Conservation (phyloP, 2,888 invertebrate species). For the Phortica okadai region DNA sequence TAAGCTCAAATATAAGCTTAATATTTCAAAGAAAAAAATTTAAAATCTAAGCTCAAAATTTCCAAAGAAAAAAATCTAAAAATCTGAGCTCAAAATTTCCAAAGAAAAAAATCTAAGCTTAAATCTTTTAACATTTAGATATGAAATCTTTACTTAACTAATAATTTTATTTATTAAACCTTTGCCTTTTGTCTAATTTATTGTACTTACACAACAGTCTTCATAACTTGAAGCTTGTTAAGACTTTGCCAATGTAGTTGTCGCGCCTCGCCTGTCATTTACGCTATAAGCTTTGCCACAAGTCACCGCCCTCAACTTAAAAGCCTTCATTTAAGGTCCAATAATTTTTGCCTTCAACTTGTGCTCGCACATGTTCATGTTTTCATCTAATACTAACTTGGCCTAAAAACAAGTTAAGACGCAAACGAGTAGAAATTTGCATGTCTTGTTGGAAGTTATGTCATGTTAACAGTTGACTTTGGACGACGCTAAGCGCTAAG, state of each 20-base stretch:
- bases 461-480: slow-evolving; percentile 70
- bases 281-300: neutral
- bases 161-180: too few relatives aligned
- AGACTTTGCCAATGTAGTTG: neutral
- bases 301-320: neutral
- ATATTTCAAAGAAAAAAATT: too few relatives aligned
- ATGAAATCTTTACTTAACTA: too few relatives aligned
- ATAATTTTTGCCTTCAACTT: slow-evolving; percentile 59
- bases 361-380: slow-evolving; percentile 18
- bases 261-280: neutral
- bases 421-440: slow-evolving; percentile 52
- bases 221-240: neutral
- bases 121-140: too few relatives aligned
- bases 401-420: neutral
- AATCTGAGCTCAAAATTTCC: too few relatives aligned
- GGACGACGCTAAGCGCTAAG: slow-evolving; percentile 26
- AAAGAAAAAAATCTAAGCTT: too few relatives aligned
- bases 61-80: too few relatives aligned
- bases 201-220: too few relatives aligned
- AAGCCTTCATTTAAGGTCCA: slow-evolving; percentile 45
- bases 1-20: too few relatives aligned
- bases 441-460: slow-evolving; percentile 66
- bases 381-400: slow-evolving; percentile 26
- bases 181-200: too few relatives aligned
- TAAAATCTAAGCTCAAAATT: too few relatives aligned